A percentile compares a stretch with the other conserved stretches of the same genome.
Evolutionary conservation across 2,888 invertebrate genomes (phyloP).

Genomic region (Plutella xylostella): DNA sequence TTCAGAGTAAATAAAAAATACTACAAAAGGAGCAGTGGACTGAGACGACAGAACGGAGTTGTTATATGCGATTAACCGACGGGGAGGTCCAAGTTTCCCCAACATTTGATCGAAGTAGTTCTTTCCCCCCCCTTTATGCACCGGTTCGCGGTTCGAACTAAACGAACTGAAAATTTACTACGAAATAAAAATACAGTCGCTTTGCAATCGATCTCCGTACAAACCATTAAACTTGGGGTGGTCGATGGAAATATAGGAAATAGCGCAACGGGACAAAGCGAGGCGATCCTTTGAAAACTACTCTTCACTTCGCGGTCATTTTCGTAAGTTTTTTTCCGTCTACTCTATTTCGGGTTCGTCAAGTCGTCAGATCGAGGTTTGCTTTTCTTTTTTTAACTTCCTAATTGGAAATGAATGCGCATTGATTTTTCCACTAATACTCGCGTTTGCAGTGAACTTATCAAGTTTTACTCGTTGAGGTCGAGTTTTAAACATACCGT

Average conservation of each 20-base stretch:
- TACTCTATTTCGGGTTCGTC: neutral
- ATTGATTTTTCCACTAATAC: no score
- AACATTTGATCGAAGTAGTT: conserved; percentile 21
- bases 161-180: conserved; percentile 46
- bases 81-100: conserved; percentile 16
- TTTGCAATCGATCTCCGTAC: conserved; percentile 43
- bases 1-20: no score
- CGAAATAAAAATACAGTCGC: conserved; percentile 54
- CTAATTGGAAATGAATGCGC: no score
- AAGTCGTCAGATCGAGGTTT: no score
- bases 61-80: neutral
- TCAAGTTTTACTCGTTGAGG: no score
- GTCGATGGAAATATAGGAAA: conserved; percentile 45
- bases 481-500: no score
- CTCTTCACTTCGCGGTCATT: conserved; percentile 23
- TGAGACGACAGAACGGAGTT: no score
- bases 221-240: conserved; percentile 52
- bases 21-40: no score
- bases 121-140: conserved; percentile 10
- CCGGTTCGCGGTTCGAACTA: conserved; percentile 15
- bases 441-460: no score
- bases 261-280: conserved; percentile 39
- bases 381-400: no score
- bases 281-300: conserved; percentile 49
- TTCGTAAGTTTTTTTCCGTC: conserved; percentile 3